phyloP scores from a whole-genome alignment of 2,888 invertebrate genomes.

The Tiphia femorata region DNA sequence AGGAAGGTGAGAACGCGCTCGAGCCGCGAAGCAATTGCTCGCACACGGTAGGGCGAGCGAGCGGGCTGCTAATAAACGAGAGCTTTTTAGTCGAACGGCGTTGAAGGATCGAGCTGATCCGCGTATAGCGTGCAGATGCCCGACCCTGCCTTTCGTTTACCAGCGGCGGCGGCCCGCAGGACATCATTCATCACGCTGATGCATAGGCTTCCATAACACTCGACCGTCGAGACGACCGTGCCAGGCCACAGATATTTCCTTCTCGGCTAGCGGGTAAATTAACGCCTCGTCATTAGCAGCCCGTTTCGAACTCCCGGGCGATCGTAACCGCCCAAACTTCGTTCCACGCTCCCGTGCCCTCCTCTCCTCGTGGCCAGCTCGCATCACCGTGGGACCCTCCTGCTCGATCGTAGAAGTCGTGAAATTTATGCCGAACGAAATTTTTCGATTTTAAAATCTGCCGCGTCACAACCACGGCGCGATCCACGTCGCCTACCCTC shows the following conservation, averaged over 20 bases:
- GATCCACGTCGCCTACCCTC: too few species aligned
- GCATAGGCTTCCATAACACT: slow-evolving; percentile 55
- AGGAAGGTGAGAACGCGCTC: too few species aligned
- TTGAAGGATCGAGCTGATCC: slow-evolving; percentile 56
- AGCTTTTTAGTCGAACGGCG: slow-evolving; percentile 49
- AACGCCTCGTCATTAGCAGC: slow-evolving; percentile 53
- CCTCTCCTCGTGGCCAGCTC: not conserved
- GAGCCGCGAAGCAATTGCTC: too few species aligned
- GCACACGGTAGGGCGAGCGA: slow-evolving; percentile 5
- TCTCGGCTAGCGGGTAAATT: slow-evolving; percentile 42
- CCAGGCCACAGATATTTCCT: slow-evolving; percentile 42
- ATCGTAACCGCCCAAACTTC: slow-evolving; percentile 22
- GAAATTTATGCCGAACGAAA: slow-evolving; percentile 1
- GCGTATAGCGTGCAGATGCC: slow-evolving; percentile 58
- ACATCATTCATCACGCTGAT: slow-evolving; percentile 61
- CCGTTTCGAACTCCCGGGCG: slow-evolving; percentile 26
- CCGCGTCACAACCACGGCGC: too few species aligned
- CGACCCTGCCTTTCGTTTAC: slow-evolving; percentile 45
- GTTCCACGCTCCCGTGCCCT: slow-evolving; percentile 4
- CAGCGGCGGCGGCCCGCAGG: slow-evolving; percentile 48
- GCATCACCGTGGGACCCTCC: not conserved
- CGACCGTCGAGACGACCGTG: slow-evolving; percentile 47
- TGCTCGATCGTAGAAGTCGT: not conserved
- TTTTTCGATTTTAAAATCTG: too few species aligned
- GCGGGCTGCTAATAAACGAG: slow-evolving; percentile 48